A percentile compares a stretch with the other conserved stretches of the same genome.
phyloP scores from a whole-genome alignment of 2,113 vertebrate species.

The Actinemys pallida region DNA sequence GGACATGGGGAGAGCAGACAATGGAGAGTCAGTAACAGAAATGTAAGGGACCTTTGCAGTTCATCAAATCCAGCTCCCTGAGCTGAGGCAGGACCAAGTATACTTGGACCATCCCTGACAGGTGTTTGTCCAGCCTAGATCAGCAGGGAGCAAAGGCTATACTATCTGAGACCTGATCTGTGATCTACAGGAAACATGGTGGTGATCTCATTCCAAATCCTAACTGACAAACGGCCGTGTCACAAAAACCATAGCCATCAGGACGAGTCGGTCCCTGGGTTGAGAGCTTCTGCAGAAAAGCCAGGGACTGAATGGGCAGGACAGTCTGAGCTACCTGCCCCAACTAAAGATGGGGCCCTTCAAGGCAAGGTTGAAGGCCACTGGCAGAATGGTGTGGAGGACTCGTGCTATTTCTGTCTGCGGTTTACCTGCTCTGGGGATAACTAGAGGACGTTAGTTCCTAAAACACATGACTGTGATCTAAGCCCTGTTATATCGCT shows the following conservation, averaged over 20 bases:
- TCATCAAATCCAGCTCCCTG: neutral
- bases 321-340: neutral
- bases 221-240: neutral
- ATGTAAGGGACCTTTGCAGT: neutral
- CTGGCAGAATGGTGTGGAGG: fast-evolving
- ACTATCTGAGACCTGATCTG: neutral
- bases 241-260: neutral
- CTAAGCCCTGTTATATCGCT: neutral
- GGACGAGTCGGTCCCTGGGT: neutral
- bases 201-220: neutral
- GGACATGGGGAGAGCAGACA: neutral
- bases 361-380: fast-evolving
- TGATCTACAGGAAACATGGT: neutral
- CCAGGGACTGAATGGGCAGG: neutral
- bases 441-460: neutral
- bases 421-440: neutral
- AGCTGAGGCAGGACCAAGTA: neutral
- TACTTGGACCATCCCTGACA: neutral
- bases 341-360: no score
- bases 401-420: neutral
- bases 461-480: neutral
- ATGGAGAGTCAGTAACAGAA: neutral
- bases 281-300: neutral
- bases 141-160: neutral
- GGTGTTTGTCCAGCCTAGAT: neutral